A percentile compares a stretch with the other conserved stretches of the same genome.
Conservation (phyloP, 2,888 invertebrate genomes). For the Chymomyza procnemis region DNA sequence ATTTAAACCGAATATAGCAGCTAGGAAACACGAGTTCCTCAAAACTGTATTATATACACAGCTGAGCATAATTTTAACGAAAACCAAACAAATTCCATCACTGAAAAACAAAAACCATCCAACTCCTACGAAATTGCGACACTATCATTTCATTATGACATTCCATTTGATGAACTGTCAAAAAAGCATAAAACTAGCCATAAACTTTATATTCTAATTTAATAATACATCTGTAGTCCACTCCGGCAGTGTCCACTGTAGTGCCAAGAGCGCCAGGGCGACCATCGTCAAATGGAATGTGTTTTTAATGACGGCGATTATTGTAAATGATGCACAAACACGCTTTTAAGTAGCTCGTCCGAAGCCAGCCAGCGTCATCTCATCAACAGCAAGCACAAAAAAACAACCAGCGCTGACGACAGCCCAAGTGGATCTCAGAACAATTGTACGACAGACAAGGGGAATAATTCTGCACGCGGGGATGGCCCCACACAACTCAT, state of each 20-base stretch:
- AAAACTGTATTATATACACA: no score
- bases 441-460: not conserved
- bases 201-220: not conserved
- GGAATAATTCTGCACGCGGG: not conserved
- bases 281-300: conserved; percentile 33
- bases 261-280: not conserved
- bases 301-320: conserved; percentile 60
- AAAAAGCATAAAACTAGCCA: no score
- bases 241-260: not conserved
- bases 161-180: no score
- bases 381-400: not conserved
- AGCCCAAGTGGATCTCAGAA: not conserved
- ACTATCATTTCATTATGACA: no score
- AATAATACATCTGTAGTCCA: not conserved
- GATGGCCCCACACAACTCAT: not conserved
- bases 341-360: conserved; percentile 41
- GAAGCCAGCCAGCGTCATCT: conserved; percentile 12
- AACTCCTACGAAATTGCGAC: no score
- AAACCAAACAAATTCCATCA: no score
- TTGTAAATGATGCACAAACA: conserved; percentile 66
- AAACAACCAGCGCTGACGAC: not conserved
- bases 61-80: no score
- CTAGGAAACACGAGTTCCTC: no score
- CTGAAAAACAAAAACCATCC: no score
- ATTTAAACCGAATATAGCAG: no score